phyloP scores from a whole-genome alignment of 1,140 invertebrate species.

The Ectropis grisescens region DNA sequence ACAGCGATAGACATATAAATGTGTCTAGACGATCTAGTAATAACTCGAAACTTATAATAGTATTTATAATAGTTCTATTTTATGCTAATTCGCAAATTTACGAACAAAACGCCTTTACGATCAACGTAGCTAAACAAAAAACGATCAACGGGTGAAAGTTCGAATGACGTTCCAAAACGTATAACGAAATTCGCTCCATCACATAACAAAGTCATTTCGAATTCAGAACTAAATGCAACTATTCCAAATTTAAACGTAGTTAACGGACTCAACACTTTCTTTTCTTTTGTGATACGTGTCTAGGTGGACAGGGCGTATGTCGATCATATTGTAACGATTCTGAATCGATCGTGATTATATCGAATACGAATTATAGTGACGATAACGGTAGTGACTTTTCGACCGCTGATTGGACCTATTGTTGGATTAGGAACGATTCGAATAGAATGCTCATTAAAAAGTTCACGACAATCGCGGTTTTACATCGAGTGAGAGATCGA shows the following conservation, averaged over 20 bases:
- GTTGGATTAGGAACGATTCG: neutral
- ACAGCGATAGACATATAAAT: too few relatives aligned
- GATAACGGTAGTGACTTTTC: neutral
- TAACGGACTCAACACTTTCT: conserved; percentile 39
- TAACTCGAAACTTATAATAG: too few relatives aligned
- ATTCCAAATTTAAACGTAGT: conserved; percentile 6
- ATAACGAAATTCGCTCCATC: neutral
- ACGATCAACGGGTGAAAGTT: conserved; percentile 1
- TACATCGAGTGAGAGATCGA: too few relatives aligned
- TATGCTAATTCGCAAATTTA: too few relatives aligned
- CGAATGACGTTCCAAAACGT: neutral
- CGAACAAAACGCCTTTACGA: too few relatives aligned
- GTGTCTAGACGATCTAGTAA: too few relatives aligned
- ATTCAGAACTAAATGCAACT: neutral
- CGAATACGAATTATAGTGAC: conserved; percentile 2
- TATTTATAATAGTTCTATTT: too few relatives aligned
- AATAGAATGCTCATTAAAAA: neutral
- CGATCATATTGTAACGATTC: conserved; percentile 43
- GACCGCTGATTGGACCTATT: conserved; percentile 1
- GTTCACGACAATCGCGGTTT: neutral
- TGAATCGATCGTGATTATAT: conserved; percentile 44
- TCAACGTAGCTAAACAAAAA: too few relatives aligned
- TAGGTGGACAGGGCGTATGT: conserved; percentile 37
- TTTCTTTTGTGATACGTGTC: conserved; percentile 39
- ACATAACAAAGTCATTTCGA: neutral